These are phyloP conservation scores for Nyctereutes procyonoides DNA, from an alignment of 2,113 vertebrate species.

Conservation along the genomic window DNA sequence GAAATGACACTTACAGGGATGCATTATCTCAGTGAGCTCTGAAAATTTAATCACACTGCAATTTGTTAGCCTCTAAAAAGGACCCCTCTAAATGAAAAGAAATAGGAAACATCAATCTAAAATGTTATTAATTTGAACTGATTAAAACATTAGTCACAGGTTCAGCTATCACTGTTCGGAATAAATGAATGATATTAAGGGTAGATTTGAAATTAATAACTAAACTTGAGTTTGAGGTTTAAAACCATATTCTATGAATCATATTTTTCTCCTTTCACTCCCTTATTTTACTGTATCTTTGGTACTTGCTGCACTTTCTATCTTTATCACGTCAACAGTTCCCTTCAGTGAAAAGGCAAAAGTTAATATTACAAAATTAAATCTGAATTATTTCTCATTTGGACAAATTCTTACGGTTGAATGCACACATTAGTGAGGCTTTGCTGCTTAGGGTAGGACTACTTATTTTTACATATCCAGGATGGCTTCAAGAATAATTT, in stretches of 20 bases:
- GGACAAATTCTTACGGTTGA: not conserved
- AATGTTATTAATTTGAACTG: not conserved
- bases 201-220: not conserved
- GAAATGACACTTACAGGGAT: not conserved
- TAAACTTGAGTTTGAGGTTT: not conserved
- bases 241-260: not conserved
- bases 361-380: not conserved
- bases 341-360: not conserved
- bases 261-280: not conserved
- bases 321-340: not conserved
- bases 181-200: not conserved
- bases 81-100: not conserved
- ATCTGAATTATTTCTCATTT: not conserved
- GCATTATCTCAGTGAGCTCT: not conserved
- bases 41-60: not conserved
- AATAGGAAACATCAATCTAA: not conserved
- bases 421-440: not conserved
- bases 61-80: not conserved
- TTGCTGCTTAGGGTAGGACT: not conserved
- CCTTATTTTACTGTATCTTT: not conserved
- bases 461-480: not conserved
- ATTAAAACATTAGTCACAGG: not conserved
- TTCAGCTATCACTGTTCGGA: not conserved
- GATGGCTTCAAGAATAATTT: not conserved
- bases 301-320: not conserved